Evolutionary conservation across 2,888 invertebrate genomes (phyloP).

Genomic region (Lasioglossum malachurum): DNA sequence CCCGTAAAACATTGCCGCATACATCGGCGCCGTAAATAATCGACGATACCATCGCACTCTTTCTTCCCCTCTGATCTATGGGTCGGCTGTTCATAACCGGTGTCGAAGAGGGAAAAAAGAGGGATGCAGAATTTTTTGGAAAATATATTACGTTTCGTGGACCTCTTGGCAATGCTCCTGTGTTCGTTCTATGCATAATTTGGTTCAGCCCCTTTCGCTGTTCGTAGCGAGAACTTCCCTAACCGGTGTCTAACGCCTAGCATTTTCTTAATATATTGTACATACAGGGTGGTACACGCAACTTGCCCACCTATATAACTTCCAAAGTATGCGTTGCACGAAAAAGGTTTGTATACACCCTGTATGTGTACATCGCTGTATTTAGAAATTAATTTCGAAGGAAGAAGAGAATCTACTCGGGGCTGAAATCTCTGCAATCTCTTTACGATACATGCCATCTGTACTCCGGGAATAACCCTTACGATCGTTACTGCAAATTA

Average conservation of each 20-base stretch:
- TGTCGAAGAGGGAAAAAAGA: background rate
- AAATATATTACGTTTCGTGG: background rate
- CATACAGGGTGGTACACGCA: no score
- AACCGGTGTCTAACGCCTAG: no score
- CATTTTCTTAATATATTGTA: background rate
- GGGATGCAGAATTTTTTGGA: background rate
- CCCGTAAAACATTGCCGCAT: constrained; percentile 35
- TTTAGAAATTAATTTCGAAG: no score
- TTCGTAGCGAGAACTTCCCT: background rate
- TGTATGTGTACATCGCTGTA: no score
- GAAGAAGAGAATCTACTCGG: no score
- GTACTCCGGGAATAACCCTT: background rate
- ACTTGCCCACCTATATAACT: no score
- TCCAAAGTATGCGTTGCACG: no score
- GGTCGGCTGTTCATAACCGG: constrained; percentile 10
- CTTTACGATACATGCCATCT: background rate
- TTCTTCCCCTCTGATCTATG: constrained; percentile 18
- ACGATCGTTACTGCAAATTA: background rate
- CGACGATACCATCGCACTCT: constrained; percentile 6
- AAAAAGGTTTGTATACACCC: no score
- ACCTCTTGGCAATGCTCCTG: background rate
- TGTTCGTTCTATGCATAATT: background rate
- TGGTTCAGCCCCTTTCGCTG: background rate
- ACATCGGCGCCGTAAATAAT: constrained; percentile 24
- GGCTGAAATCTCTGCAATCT: no score